A percentile compares a stretch with the other conserved stretches of the same genome.
Evolutionary conservation across 2,888 invertebrate species (phyloP).

Genomic region (Cyclophora punctaria): DNA sequence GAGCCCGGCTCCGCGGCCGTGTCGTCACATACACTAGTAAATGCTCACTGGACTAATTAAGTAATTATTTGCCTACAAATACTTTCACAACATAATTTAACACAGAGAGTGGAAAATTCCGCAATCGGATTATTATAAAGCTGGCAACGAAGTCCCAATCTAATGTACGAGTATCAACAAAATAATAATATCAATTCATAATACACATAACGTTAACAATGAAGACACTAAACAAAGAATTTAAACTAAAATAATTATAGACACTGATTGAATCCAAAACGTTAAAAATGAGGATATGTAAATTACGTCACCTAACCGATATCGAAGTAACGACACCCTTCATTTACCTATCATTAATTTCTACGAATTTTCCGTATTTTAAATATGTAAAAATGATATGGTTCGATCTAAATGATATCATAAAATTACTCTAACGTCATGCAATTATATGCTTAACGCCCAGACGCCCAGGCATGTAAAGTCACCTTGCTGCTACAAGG

Average conservation of each 20-base stretch:
- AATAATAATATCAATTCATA: slow-evolving; percentile 26
- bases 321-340: slow-evolving; percentile 18
- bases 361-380: slow-evolving; percentile 36
- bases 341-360: slow-evolving; percentile 39
- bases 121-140: too few relatives aligned
- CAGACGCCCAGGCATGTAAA: slow-evolving; percentile 69
- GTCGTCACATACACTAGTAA: too few relatives aligned
- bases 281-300: slow-evolving; percentile 21
- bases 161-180: slow-evolving; percentile 14
- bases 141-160: slow-evolving; percentile 19
- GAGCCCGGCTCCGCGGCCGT: too few relatives aligned
- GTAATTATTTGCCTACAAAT: too few relatives aligned
- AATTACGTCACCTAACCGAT: slow-evolving; percentile 9
- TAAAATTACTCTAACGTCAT: slow-evolving; percentile 58
- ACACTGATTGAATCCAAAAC: slow-evolving; percentile 18
- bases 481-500: slow-evolving; percentile 72
- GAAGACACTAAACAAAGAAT: slow-evolving; percentile 36
- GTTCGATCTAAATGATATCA: slow-evolving; percentile 57
- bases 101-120: too few relatives aligned
- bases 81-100: background rate
- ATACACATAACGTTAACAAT: slow-evolving; percentile 55
- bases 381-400: slow-evolving; percentile 66
- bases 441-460: slow-evolving; percentile 68
- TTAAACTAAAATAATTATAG: slow-evolving; percentile 42
- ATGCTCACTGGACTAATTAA: too few relatives aligned